These are phyloP conservation scores for Tinea trinotella DNA, from an alignment of 2,888 invertebrate genomes.

Conservation along the genomic window DNA sequence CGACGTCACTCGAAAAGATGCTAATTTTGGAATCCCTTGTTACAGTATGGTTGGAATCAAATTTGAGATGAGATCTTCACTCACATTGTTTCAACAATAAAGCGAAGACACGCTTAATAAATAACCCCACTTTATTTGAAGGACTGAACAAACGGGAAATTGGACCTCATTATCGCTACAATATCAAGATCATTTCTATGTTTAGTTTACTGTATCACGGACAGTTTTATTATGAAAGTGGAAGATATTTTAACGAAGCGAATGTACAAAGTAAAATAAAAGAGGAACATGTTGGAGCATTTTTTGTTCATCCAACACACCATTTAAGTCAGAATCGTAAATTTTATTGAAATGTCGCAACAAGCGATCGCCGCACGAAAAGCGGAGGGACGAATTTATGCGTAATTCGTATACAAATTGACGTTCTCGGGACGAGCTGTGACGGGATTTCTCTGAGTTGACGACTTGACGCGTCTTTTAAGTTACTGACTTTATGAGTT, in stretches of 20 bases:
- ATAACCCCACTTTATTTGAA: constrained; percentile 9
- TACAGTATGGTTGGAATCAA: constrained; percentile 16
- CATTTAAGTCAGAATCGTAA: constrained; percentile 71
- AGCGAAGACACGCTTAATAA: neutral
- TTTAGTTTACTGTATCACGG: constrained; percentile 27
- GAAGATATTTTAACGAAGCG: constrained; percentile 68
- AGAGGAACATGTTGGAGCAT: constrained; percentile 55
- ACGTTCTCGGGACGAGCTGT: constrained; percentile 58
- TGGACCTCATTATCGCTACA: constrained; percentile 13
- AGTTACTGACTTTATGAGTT: constrained; percentile 25
- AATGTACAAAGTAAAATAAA: constrained; percentile 54
- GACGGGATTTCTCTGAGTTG: constrained; percentile 47
- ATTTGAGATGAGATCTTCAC: neutral
- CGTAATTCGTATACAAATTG: constrained; percentile 72
- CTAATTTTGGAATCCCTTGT: constrained; percentile 46
- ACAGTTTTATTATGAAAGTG: constrained; percentile 58
- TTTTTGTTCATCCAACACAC: constrained; percentile 65
- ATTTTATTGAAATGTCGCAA: constrained; percentile 72
- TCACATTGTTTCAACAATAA: constrained; percentile 8
- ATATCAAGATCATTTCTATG: constrained; percentile 15
- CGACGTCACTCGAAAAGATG: constrained; percentile 47
- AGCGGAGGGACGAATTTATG: constrained; percentile 69
- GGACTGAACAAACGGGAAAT: constrained; percentile 1
- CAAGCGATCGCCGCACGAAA: constrained; percentile 66
- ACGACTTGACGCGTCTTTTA: constrained; percentile 61